phyloP scores from a whole-genome alignment of 2,797 vertebrate genomes.

The Premnoplex brunnescens region DNA sequence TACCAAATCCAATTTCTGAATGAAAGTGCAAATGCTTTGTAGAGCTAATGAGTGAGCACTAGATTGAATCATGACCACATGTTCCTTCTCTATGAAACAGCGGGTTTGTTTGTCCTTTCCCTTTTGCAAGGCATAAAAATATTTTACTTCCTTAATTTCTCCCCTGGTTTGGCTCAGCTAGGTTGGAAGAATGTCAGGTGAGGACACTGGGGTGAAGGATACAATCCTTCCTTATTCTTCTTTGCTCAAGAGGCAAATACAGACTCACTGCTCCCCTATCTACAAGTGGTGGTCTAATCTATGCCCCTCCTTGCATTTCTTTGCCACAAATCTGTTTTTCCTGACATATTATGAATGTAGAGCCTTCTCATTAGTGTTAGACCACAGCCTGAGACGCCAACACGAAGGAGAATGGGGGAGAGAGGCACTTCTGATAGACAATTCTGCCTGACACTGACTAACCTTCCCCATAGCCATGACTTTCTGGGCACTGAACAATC shows the following conservation, averaged over 20 bases:
- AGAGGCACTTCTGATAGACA: not conserved
- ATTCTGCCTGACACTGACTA: not conserved
- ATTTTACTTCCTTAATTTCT: not conserved
- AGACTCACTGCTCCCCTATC: not conserved
- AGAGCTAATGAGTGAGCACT: not conserved
- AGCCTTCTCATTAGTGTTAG: not conserved
- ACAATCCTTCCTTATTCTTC: not conserved
- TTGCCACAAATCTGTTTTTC: not conserved
- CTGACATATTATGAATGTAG: not conserved
- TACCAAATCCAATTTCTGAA: conserved; percentile 26
- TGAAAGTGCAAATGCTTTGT: not conserved
- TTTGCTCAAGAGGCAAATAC: not conserved
- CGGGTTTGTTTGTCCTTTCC: not conserved
- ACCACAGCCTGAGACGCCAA: not conserved
- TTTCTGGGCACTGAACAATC: not conserved
- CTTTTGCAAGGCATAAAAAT: not conserved
- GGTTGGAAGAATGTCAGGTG: not conserved
- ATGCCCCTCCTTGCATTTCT: not conserved
- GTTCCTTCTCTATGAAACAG: not conserved
- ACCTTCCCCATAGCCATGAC: not conserved
- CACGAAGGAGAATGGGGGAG: not conserved
- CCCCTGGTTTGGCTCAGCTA: not conserved
- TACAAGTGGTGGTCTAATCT: not conserved
- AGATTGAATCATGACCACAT: not conserved
- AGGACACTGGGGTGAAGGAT: not conserved